Evolutionary conservation across 1,140 invertebrate species (phyloP), one percentile per base, ranked within the genome.

Genomic region (Hydropsyche tenuis): DNA sequence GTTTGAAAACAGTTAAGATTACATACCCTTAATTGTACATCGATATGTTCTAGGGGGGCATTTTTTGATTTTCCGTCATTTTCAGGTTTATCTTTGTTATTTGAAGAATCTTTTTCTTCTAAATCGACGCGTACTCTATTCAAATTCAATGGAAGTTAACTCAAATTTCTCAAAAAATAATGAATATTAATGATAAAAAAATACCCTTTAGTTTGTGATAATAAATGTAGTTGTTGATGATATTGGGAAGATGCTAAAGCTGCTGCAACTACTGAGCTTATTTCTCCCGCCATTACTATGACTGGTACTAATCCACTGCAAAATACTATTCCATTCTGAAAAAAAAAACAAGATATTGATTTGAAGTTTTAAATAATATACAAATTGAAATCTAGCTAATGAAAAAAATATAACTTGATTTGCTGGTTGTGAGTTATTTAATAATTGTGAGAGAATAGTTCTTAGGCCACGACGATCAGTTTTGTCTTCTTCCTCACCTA

Each of bases 391-490:
- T 4, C 30, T 37, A 4, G 30, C 9, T 37, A 3, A 37, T 48
- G 5, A 1, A 27, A 27, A 46, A 48, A 48, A 14, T 23, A 20
- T 22, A 56, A 85, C 85, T 81, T 85, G 83, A 64, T 85, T 82
- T 0, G 83, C 79, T 18, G 81, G 81, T 23, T 85, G 83, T 18
- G 84, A 85, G 75, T 83, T 86, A 0, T 81, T 84, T 6, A 86
- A 78, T 1, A 86, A 72, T 65, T 86, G 85, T 0, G 83, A 82
- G 20, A 86, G 69, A 63, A 86, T 85, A 56, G 85, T 82, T 42
- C 83, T 80, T 2, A 85, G 81, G 0, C 84, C 83, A 69, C 84
- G 84, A 77, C 84, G 85, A 75, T 86, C 85, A 0, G 81, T 82
- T 51, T 80, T 81, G 62, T 86, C 85, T 69, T 86, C 85, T 56